A percentile compares a stretch with the other conserved stretches of the same genome.
Conservation (phyloP, 2,888 invertebrate species). For the Dysmachus trigonus region DNA sequence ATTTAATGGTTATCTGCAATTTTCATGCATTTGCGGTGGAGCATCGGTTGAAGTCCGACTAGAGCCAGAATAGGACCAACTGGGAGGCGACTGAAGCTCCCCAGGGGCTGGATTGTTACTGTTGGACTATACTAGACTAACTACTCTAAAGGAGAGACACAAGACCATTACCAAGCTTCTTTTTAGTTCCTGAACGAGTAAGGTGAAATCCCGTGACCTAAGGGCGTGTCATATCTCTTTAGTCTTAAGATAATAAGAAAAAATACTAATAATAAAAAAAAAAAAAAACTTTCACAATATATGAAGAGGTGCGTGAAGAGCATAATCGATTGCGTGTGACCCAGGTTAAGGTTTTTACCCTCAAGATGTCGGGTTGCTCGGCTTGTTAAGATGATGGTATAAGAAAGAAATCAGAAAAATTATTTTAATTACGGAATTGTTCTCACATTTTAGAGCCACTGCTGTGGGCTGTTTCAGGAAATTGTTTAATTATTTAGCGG, state of each 20-base stretch:
- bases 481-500: background rate
- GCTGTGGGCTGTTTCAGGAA: background rate
- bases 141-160: background rate
- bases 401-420: background rate
- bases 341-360: background rate
- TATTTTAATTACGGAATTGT: background rate
- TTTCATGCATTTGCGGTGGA: slow-evolving; percentile 12
- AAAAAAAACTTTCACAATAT: background rate
- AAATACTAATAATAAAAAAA: background rate
- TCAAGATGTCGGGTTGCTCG: background rate
- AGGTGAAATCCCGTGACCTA: background rate
- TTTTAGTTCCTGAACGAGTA: background rate
- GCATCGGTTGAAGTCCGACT: background rate
- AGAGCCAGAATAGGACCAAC: background rate
- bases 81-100: background rate
- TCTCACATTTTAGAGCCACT: background rate
- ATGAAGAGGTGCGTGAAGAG: background rate
- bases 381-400: background rate
- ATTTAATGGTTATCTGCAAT: slow-evolving; percentile 35
- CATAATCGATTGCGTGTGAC: background rate
- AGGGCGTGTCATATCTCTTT: background rate
- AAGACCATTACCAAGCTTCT: background rate
- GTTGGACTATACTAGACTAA: background rate
- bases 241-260: background rate
- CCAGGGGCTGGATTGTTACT: background rate